Base-by-base conservation (phyloP, 2,113 vertebrate species). In the Dicerorhinus sumatrensis region DNA sequence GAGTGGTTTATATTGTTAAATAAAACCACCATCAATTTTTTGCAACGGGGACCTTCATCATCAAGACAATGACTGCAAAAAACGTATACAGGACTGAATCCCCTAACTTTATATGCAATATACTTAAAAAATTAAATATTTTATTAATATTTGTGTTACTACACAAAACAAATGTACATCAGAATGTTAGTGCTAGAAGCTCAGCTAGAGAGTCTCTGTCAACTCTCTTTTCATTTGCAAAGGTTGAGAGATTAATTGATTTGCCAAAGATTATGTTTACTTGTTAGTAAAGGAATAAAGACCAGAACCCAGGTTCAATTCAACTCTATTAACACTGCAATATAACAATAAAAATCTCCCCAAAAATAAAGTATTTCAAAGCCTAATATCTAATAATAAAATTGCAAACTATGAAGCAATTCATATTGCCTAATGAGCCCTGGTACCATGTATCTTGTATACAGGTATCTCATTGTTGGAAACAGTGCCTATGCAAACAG, bases 261-360 rank as follows among this genome's bases (percentile, higher is more conserved):
- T 95, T 82, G 97, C 67, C 73, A 72, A 48, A 92, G 97, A 95
- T 39, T 63, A 67, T 27, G 58, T 48, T 82, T 21, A 69, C 42
- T 90, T 94, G 95, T 98, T 97, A 98, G 98, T 95, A 90, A 65
- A 94, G 54, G 60, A 92, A 92, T 42, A 67, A 86, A 94, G 89
- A 70, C 56, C 58, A 96, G 92, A 96, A 80, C 73, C 69, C 92
- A 95, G 36, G 39, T 48, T 88, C 23, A 14, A 81, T 77, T 83
- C 81, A 76, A 77, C 54, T 90, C 67, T 60, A 13, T 62, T 82
- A 84, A 62, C 18, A 79, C 21, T 85, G 62, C 9, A 73, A 27
- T 42, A 89, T 27, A 70, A 85, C 60, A 62, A n/a, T 36, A 76
- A 81, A 91, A 79, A 83, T 56, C 56, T 69, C 51, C 39, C 86